A percentile compares a stretch with the other conserved stretches of the same genome.
phyloP scores from a whole-genome alignment of 2,797 vertebrate species.

The Gouania willdenowi region DNA sequence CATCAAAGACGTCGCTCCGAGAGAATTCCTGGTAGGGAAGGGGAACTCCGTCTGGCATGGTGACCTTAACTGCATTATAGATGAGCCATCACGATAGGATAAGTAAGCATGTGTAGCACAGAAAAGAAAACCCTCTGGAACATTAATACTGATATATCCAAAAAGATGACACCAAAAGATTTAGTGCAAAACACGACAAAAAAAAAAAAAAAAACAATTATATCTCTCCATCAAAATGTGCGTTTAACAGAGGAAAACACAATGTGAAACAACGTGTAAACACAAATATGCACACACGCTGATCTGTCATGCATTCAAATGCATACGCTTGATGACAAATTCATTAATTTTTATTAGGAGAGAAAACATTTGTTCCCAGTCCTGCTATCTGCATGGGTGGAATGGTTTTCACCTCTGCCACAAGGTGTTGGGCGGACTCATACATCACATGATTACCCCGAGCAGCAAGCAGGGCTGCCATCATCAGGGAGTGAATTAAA shows the following conservation, averaged over 20 bases:
- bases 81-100: conserved; percentile 27
- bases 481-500: conserved; percentile 99
- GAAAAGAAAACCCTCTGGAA: not conserved
- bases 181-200: conserved; percentile 14
- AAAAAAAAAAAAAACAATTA: conserved; percentile 36
- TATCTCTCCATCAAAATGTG: conserved; percentile 27
- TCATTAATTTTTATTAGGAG: conserved; percentile 96
- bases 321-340: conserved; percentile 82
- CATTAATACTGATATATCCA: conserved; percentile 17
- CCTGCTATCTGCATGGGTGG: conserved; percentile 94
- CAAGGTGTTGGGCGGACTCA: conserved; percentile 94
- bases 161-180: conserved; percentile 27
- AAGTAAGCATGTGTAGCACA: conserved; percentile 1
- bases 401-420: conserved; percentile 99
- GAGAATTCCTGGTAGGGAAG: conserved; percentile 40
- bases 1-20: conserved; percentile 45
- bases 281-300: conserved; percentile 6
- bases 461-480: conserved; percentile 92
- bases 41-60: conserved; percentile 57
- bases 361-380: conserved; percentile 90
- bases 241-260: conserved; percentile 14
- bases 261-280: conserved; percentile 10
- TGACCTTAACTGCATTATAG: conserved; percentile 23
- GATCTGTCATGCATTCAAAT: conserved; percentile 44
- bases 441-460: conserved; percentile 99